A percentile compares a stretch with the other conserved stretches of the same genome.
phyloP scores from a whole-genome alignment of 2,888 invertebrate species.

The Cephus pygmeus region DNA sequence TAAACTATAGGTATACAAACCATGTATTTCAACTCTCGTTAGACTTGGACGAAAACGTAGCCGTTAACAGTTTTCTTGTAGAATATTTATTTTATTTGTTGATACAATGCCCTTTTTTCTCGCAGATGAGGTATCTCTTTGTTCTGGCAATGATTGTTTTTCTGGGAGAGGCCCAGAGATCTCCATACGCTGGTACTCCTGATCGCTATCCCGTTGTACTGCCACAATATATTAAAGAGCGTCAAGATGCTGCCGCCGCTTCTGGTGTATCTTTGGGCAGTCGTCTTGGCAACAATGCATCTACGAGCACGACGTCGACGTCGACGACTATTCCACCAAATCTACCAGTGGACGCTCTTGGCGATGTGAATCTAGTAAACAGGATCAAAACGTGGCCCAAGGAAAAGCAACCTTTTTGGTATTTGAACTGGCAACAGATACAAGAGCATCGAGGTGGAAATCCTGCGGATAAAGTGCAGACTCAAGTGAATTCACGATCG shows the following conservation, averaged over 20 bases:
- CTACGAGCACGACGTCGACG: not conserved
- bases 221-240: conserved; percentile 33
- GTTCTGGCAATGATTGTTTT: conserved; percentile 51
- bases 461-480: not conserved
- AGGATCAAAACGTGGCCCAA: conserved; percentile 74
- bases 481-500: not conserved
- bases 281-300: not conserved
- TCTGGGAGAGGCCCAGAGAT: conserved; percentile 70
- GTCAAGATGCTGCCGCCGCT: conserved; percentile 34
- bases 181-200: conserved; percentile 73
- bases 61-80: not conserved
- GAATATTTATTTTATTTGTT: not conserved
- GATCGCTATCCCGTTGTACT: conserved; percentile 72
- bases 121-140: conserved; percentile 43
- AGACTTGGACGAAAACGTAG: not conserved
- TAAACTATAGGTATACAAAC: not conserved
- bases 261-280: conserved; percentile 21
- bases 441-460: conserved; percentile 68
- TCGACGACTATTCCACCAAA: conserved; percentile 58
- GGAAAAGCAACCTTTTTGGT: conserved; percentile 80
- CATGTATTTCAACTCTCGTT: not conserved
- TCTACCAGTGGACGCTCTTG: conserved; percentile 76
- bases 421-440: conserved; percentile 75
- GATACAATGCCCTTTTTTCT: not conserved
- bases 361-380: conserved; percentile 73